phyloP scores from a whole-genome alignment of 2,797 vertebrate species.

The Paedocypris micromegethes region DNA sequence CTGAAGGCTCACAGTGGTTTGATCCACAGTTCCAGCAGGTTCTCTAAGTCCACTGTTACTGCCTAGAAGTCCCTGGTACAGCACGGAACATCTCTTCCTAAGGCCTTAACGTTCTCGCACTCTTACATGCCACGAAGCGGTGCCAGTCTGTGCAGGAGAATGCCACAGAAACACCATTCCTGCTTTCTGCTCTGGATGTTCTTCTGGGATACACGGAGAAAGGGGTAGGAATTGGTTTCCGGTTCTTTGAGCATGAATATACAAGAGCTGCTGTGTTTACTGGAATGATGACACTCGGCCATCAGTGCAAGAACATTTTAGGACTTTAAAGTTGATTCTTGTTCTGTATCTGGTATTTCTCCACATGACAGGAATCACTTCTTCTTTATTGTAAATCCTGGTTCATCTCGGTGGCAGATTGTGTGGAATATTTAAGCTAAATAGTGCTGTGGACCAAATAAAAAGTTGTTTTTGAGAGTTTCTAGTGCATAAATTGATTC shows the following conservation, averaged over 20 bases:
- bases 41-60: constrained; percentile 46
- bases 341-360: no score
- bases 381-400: no score
- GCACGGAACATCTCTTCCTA: constrained; percentile 43
- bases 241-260: neutral
- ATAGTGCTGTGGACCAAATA: neutral
- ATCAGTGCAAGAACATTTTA: no score
- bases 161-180: constrained; percentile 9
- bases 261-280: no score
- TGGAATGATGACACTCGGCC: neutral
- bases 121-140: constrained; percentile 24
- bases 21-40: constrained; percentile 27
- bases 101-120: constrained; percentile 36
- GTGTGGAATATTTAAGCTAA: no score
- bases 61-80: constrained; percentile 54
- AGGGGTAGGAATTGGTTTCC: constrained; percentile 28
- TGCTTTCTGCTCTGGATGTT: constrained; percentile 4
- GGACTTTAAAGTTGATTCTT: no score
- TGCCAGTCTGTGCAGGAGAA: constrained; percentile 26
- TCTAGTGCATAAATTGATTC: neutral
- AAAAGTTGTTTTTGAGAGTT: constrained; percentile 1
- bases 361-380: no score
- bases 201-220: constrained; percentile 6
- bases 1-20: constrained; percentile 43
- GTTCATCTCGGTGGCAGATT: no score